phyloP scores from a whole-genome alignment of 2,888 invertebrate genomes.

The Pimpla rufipes region DNA sequence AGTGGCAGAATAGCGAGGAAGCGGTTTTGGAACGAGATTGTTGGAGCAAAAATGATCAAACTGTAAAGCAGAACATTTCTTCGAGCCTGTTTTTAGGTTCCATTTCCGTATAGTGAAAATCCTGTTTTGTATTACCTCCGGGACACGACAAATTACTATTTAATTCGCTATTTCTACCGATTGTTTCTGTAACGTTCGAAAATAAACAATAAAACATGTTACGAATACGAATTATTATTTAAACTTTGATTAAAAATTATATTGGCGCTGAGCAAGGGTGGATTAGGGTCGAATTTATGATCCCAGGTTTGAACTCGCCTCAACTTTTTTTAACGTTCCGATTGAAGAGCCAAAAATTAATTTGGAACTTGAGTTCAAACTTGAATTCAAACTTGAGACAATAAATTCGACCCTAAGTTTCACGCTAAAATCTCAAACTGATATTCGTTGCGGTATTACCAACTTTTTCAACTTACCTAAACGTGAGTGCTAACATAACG shows the following conservation, averaged over 20 bases:
- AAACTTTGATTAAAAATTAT: neutral
- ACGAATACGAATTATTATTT: neutral
- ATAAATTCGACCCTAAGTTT: no score
- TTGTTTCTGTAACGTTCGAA: neutral
- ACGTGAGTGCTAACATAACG: no score
- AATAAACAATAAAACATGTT: neutral
- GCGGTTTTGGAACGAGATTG: neutral
- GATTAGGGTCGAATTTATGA: no score
- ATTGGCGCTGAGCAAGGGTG: no score
- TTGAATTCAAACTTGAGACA: no score
- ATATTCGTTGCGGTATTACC: no score
- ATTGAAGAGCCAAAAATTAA: no score
- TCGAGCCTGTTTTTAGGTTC: neutral
- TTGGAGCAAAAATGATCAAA: neutral
- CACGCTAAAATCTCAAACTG: no score
- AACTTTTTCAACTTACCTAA: no score
- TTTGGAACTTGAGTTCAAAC: no score
- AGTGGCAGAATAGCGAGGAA: neutral
- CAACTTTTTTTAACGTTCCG: no score
- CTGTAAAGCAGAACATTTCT: neutral
- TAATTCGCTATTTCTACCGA: neutral
- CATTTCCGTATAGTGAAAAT: neutral
- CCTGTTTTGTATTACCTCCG: neutral
- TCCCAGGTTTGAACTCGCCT: no score
- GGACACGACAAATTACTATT: neutral